Evolutionary conservation across 2,888 invertebrate genomes (phyloP), one percentile per base, ranked within the genome.

Genomic region (Eristalis tenax): DNA sequence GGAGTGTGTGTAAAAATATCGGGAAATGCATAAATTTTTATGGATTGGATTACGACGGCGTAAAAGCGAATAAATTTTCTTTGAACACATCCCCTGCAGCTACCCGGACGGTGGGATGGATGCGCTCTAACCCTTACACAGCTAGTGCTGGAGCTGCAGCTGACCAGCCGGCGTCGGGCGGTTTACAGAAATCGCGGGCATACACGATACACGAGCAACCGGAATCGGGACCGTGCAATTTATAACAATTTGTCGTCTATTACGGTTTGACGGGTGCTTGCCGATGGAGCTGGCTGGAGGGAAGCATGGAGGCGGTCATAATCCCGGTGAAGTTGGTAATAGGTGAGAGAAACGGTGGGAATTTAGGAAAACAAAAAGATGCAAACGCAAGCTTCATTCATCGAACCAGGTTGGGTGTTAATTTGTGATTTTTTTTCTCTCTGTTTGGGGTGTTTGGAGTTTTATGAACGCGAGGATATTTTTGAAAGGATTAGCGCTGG

Each of bases 171-270:
- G 40, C 56, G 68, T 18, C 5, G 50, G 50, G 50, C 50, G 50
- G 71, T 71, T 83, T 87, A 83, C 83, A 83, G 64, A 40, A 83
- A 22, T 22, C 71, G 59, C 71, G 59, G 69, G 64, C 32, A 32
- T 38, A 13, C 38, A 38, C 38, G 38, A 77, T 59, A 76, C 32
- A 78, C 66, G 70, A 64, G 76, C 73, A 77, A 68, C 59, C 35
- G 57, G 76, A 79, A 87, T 83, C 83, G 83, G 69, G 76, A 77
- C 68, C 56, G 56, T 71, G 87, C 87, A 83, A 87, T 87, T 83
- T 87, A 87, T 87, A 87, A 87, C 87, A 87, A 87, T 87, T 87
- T 87, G 87, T 87, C 87, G 75, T 80, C 80, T 87, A 87, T 87
- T 87, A 87, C 68, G 75, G 83, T 71, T 71, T 83, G 79, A 83